phyloP scores from a whole-genome alignment of 2,888 invertebrate genomes.

The Anoplius nigerrimus region DNA sequence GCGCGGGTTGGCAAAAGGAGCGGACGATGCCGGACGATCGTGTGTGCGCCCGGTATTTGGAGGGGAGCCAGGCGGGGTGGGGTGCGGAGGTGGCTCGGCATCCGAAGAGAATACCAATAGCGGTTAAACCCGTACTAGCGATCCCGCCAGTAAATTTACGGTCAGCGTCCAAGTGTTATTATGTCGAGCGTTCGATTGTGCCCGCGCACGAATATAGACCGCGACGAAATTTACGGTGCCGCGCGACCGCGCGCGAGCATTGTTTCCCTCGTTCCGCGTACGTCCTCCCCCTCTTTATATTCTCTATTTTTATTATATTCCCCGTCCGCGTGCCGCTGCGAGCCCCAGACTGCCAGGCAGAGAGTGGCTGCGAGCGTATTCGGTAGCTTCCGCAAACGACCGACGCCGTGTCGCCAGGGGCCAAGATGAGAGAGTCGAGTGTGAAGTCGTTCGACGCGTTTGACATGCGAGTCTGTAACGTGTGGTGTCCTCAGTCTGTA shows the following conservation, averaged over 20 bases:
- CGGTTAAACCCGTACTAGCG: conserved; percentile 45
- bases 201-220: conserved; percentile 54
- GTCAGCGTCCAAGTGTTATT: conserved; percentile 61
- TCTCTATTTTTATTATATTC: conserved; percentile 36
- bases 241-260: conserved; percentile 24
- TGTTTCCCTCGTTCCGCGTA: conserved; percentile 29
- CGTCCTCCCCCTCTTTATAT: conserved; percentile 16
- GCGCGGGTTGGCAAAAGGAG: too few species aligned
- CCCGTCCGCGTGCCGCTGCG: neutral
- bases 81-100: neutral
- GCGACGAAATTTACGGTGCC: conserved; percentile 54
- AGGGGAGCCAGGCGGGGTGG: neutral
- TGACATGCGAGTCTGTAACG: too few species aligned
- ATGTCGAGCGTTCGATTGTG: conserved; percentile 63
- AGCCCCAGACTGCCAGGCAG: neutral
- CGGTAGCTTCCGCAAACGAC: neutral
- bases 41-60: too few species aligned
- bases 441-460: too few species aligned
- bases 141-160: conserved; percentile 61
- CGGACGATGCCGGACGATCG: neutral
- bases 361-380: neutral
- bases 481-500: too few species aligned
- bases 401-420: too few species aligned
- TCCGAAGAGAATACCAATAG: conserved; percentile 59
- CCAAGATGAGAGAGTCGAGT: too few species aligned